phyloP scores from a whole-genome alignment of 2,888 invertebrate species.

The Nasonovia ribisnigri region DNA sequence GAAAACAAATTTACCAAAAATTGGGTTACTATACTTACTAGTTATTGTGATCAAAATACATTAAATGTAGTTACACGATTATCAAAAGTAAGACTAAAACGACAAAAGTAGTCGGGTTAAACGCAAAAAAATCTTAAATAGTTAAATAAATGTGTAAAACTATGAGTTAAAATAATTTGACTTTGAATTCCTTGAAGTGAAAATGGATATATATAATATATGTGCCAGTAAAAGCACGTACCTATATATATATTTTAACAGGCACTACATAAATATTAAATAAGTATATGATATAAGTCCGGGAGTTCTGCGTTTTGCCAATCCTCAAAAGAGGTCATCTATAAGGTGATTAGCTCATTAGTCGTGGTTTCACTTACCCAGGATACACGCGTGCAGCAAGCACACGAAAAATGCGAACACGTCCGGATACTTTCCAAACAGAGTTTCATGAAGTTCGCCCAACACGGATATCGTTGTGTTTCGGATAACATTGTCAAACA shows the following conservation, averaged over 20 bases:
- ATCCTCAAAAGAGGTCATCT: not conserved
- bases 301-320: not conserved
- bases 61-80: not conserved
- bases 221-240: not conserved
- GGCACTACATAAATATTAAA: not conserved
- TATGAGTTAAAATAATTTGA: not conserved
- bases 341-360: not conserved
- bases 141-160: not conserved
- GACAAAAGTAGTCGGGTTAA: not conserved
- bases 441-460: slow-evolving; percentile 80
- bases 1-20: not conserved
- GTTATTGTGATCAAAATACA: not conserved
- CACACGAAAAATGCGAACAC: slow-evolving; percentile 83
- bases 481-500: slow-evolving; percentile 80
- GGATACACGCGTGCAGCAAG: slow-evolving; percentile 80
- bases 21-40: not conserved
- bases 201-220: not conserved
- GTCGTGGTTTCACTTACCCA: slow-evolving; percentile 72
- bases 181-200: not conserved
- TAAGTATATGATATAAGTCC: not conserved
- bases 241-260: not conserved
- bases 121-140: not conserved
- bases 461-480: slow-evolving; percentile 79
- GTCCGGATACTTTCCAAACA: slow-evolving; percentile 83
- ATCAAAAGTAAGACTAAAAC: not conserved